Percentiles rank a stretch among this genome's conserved stretches.
These are phyloP conservation scores for Asbolus verrucosus DNA, from an alignment of 1,140 invertebrate species.

Conservation along the genomic window DNA sequence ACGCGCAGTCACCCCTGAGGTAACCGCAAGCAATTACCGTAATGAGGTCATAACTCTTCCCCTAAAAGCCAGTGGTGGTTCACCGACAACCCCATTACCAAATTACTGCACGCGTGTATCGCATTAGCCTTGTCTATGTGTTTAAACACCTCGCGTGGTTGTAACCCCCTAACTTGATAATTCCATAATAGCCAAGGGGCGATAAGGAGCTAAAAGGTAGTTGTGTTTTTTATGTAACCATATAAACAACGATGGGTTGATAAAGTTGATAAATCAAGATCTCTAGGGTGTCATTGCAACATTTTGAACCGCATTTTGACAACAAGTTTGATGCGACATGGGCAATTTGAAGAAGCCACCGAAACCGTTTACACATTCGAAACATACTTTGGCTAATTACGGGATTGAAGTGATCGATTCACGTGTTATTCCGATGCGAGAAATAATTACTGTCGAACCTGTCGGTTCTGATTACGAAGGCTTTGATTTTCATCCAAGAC, in stretches of 20 bases:
- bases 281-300: slow-evolving; percentile 4
- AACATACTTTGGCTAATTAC: slow-evolving; percentile 39
- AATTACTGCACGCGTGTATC: slow-evolving; percentile 54
- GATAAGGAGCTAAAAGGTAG: slow-evolving; percentile 53
- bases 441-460: not conserved
- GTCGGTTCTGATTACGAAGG: slow-evolving; percentile 1
- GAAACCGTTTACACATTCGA: slow-evolving; percentile 20
- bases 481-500: slow-evolving; percentile 38
- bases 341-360: not conserved
- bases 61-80: slow-evolving; percentile 47
- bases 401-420: slow-evolving; percentile 40
- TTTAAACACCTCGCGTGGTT: slow-evolving; percentile 54
- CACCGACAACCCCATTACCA: slow-evolving; percentile 55
- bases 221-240: slow-evolving; percentile 51
- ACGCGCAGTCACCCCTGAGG: slow-evolving; percentile 21
- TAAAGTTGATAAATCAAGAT: slow-evolving; percentile 48
- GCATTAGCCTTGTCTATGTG: slow-evolving; percentile 49
- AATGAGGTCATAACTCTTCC: slow-evolving; percentile 57
- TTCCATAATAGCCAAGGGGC: slow-evolving; percentile 47
- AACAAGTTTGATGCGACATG: not conserved
- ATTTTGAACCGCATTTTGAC: slow-evolving; percentile 14
- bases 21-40: slow-evolving; percentile 53
- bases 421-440: slow-evolving; percentile 4
- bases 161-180: slow-evolving; percentile 45
- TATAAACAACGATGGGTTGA: slow-evolving; percentile 49